Conservation (phyloP, 2,888 invertebrate genomes). For the Marronus borbonicus region DNA sequence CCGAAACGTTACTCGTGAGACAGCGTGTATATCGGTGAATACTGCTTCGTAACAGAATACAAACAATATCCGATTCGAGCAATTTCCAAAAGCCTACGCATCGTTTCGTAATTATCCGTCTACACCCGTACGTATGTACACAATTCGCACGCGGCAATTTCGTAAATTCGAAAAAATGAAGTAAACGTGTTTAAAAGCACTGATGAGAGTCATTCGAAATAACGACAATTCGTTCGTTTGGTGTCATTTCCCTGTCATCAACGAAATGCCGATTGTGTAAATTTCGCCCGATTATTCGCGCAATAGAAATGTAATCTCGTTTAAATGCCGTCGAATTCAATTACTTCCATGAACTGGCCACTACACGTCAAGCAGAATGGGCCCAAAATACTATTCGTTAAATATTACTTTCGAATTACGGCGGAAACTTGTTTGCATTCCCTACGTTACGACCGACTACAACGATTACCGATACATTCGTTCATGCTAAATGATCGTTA, state of each 20-base stretch:
- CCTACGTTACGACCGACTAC: background rate
- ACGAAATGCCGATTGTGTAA: constrained; percentile 61
- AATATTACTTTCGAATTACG: constrained; percentile 21
- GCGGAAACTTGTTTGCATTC: constrained; percentile 22
- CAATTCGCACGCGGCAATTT: constrained; percentile 21
- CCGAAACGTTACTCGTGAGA: no score
- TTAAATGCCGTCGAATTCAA: constrained; percentile 61
- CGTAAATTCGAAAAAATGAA: constrained; percentile 32
- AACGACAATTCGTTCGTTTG: constrained; percentile 49
- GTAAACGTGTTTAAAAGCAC: constrained; percentile 49
- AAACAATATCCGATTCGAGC: no score
- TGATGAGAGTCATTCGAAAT: constrained; percentile 48
- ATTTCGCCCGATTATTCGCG: constrained; percentile 63
- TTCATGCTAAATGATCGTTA: background rate
- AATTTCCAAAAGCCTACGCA: constrained; percentile 9
- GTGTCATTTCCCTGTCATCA: constrained; percentile 60
- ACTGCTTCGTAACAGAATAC: no score
- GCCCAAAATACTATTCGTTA: constrained; percentile 45
- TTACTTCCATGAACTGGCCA: constrained; percentile 55
- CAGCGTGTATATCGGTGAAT: no score
- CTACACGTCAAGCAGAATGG: constrained; percentile 20
- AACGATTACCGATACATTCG: background rate
- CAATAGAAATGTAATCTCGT: constrained; percentile 64
- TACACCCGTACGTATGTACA: background rate
- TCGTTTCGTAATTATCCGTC: background rate